Conservation (phyloP, 2,113 vertebrate species). For the Myiozetetes cayanensis region DNA sequence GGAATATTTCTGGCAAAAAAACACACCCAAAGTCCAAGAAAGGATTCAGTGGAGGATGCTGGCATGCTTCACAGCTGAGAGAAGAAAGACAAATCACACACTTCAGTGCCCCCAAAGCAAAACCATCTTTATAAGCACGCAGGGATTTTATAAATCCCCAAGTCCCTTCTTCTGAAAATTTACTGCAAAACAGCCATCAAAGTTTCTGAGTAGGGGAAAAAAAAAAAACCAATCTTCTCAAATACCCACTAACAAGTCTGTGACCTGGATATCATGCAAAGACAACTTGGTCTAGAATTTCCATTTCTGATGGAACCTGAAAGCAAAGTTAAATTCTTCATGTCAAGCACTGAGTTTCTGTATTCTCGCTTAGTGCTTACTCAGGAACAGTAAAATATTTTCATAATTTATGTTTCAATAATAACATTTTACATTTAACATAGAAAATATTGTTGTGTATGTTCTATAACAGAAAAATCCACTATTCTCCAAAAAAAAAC, state of each 20-base stretch:
- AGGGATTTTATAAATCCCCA: conserved; percentile 9
- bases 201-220: neutral
- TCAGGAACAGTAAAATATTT: neutral
- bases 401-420: neutral
- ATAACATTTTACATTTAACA: neutral
- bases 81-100: neutral
- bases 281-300: neutral
- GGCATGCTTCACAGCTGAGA: neutral
- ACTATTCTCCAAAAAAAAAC: neutral
- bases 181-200: neutral
- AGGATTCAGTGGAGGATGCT: neutral
- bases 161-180: neutral
- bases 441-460: neutral
- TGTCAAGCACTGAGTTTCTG: neutral
- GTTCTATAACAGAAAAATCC: neutral
- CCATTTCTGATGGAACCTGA: neutral
- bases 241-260: neutral
- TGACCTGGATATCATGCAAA: neutral
- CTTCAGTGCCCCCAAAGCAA: neutral
- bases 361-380: neutral
- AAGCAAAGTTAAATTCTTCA: neutral
- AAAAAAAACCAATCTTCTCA: neutral
- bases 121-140: neutral
- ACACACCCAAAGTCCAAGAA: neutral
- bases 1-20: conserved; percentile 12